Base-by-base conservation (phyloP, 2,888 invertebrate species). In the Tetrapedia diversipes region DNA sequence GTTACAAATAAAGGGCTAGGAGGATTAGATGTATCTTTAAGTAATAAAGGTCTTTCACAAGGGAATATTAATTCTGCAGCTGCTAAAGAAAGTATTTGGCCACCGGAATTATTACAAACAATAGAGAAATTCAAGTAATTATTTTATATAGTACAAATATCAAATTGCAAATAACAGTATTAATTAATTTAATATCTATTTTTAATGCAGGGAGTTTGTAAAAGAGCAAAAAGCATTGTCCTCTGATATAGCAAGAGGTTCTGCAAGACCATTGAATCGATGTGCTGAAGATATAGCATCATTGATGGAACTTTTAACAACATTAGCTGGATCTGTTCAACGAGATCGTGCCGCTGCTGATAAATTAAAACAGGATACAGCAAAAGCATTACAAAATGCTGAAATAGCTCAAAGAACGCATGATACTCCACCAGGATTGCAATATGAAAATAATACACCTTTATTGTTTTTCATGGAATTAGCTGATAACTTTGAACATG, bases 221-320 rank as follows among this genome's bases (percentile, higher is more conserved):
- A 97, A 97, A 92, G 95, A 96, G 71, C 97, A 98, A 90, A 98
- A 98, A 91, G 93, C 94, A 0, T 93, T 96, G 41, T 95, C 96
- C 76, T 97, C 97, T 0, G 97, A 97, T 87, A 95, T 98, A 54
- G 95, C 97, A 86, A 92, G 96, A 66, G 95, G 94, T 85, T 95
- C 95, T 0, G 93, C 94, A 0, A 94, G 94, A 84, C 94, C 95
- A 11, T 92, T 95, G 82, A 92, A 93, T 72, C 94, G 94, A 89
- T 94, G 95, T 16, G 93, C 94, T 60, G 94, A 94, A 86, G 95
- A 95, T 85, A 94, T 94, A n/a, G 93, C 93, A 64, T 88, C 93
- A 0, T 88, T 95, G 8, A 94, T 93, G 89, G 94, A 94, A 88
- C 90, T 94, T 45, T 89, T 95, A 16, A 93, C 94, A 37, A 93